A percentile compares a stretch with the other conserved stretches of the same genome.
These are phyloP conservation scores for Antennarius maculatus DNA, from an alignment of 2,797 vertebrate genomes.

Conservation along the genomic window DNA sequence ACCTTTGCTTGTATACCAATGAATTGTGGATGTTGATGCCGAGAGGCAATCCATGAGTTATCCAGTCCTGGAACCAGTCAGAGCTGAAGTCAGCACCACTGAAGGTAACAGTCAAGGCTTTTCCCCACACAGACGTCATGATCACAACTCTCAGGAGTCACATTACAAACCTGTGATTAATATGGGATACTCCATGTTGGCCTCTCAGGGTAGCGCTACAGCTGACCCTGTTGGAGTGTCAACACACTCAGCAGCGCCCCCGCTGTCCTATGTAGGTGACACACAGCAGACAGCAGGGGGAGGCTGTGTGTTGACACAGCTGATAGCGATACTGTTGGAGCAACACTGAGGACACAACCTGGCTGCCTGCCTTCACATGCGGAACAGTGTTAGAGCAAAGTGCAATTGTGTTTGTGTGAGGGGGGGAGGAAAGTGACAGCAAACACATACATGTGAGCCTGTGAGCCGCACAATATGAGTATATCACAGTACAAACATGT, in stretches of 20 bases:
- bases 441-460: conserved; percentile 7
- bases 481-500: not conserved
- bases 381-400: conserved; percentile 54
- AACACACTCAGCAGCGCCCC: conserved; percentile 24
- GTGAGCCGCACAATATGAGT: conserved; percentile 3
- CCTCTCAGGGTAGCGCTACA: conserved; percentile 33
- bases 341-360: conserved; percentile 59
- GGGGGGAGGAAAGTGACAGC: not conserved
- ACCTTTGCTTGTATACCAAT: conserved; percentile 39
- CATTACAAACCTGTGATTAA: conserved; percentile 33
- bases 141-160: conserved; percentile 19
- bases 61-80: conserved; percentile 42
- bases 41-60: conserved; percentile 52
- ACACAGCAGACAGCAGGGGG: conserved; percentile 44
- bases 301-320: conserved; percentile 59
- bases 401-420: conserved; percentile 34
- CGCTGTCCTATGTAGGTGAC: conserved; percentile 41
- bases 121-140: conserved; percentile 31
- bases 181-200: conserved; percentile 12
- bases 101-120: not conserved
- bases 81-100: conserved; percentile 14
- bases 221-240: conserved; percentile 27
- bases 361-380: conserved; percentile 43
- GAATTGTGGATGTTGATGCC: conserved; percentile 52
- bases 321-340: conserved; percentile 66